phyloP scores from a whole-genome alignment of 2,888 invertebrate species.

The Melieria omissa region DNA sequence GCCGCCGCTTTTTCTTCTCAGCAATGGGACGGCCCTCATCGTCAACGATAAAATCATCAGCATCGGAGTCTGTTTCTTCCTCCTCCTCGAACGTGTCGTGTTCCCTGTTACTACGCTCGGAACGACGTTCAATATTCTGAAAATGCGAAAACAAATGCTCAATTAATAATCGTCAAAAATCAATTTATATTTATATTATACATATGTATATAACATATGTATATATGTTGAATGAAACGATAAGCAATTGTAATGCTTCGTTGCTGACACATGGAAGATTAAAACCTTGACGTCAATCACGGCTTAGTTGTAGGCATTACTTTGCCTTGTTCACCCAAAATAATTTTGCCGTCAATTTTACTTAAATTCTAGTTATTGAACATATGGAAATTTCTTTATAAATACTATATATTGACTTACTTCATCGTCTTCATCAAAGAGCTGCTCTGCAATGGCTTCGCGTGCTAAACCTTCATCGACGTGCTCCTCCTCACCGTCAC shows the following conservation, averaged over 20 bases:
- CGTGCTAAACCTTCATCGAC: conserved; percentile 83
- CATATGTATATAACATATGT: too few species aligned
- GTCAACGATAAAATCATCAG: conserved; percentile 97
- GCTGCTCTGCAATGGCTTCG: conserved; percentile 88
- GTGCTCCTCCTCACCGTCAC: conserved; percentile 84
- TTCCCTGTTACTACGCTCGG: conserved; percentile 76
- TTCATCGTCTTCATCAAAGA: conserved; percentile 89
- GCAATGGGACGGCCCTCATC: conserved; percentile 91
- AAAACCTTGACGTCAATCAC: too few species aligned
- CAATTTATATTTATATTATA: too few species aligned
- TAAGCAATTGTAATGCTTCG: too few species aligned
- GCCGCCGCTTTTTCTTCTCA: conserved; percentile 81
- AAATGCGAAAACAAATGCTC: conserved; percentile 1
- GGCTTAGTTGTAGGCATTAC: too few species aligned
- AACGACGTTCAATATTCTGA: conserved; percentile 82
- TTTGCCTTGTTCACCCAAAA: too few species aligned
- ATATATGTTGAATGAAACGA: too few species aligned
- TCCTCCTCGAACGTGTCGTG: conserved; percentile 72
- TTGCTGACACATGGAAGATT: too few species aligned
- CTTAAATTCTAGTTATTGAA: too few species aligned
- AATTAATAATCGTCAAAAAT: too few species aligned
- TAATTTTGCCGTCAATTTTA: too few species aligned
- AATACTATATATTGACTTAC: conserved; percentile 10
- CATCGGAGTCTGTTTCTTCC: conserved; percentile 85
- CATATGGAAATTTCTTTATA: too few species aligned